Evolutionary conservation across 1,140 invertebrate genomes (phyloP), one percentile per base, ranked within the genome.

Genomic region (Caerostris darwini): DNA sequence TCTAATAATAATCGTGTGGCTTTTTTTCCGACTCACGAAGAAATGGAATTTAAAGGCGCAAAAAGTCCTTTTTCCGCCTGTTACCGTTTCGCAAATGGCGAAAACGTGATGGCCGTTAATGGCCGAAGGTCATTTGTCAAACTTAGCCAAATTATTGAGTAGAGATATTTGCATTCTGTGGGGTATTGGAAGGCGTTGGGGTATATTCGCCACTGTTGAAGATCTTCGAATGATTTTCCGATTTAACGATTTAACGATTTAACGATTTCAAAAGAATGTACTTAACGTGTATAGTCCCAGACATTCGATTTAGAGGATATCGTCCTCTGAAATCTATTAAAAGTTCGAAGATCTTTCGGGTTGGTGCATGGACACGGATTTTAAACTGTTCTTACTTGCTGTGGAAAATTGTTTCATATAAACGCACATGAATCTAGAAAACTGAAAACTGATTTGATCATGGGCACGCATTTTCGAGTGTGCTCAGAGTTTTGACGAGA

Each of bases 1-100:
- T 53, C 53, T 90, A 57, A 57, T 90, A 90, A 54, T 77, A 90
- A 90, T 57, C 88, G 69, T 71, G 69, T 77, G 88, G 54, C 34
- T 12, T 8, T 14, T 90, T 88, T 88, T 10, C 12, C 34, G 71
- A 19, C 19, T 64, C 86, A 61, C 86, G 61, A 88, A 88, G 50
- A 54, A 67, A 7, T 59, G 19, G 61, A 88, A 88, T 88, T 61
- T 61, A 88, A 88, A 64, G 86, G 86, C 34, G 59, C 50, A 64
- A 88, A 88, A 81, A 64, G 4, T 19, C 53, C 17, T 85, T 85
- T 85, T 59, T 85, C n/a, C 56, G 86, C 50, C 57, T 85, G 83
- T 58, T 77, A 77, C 71, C 82, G 53, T 58, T 83, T 8, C 12
- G 53, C 58, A 88, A 88, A 88, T 88, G 86, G 61, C 58, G 6